Percentiles rank a stretch among this genome's conserved stretches.
Conservation (phyloP, 2,888 invertebrate species). For the Trichopoda pennipes region DNA sequence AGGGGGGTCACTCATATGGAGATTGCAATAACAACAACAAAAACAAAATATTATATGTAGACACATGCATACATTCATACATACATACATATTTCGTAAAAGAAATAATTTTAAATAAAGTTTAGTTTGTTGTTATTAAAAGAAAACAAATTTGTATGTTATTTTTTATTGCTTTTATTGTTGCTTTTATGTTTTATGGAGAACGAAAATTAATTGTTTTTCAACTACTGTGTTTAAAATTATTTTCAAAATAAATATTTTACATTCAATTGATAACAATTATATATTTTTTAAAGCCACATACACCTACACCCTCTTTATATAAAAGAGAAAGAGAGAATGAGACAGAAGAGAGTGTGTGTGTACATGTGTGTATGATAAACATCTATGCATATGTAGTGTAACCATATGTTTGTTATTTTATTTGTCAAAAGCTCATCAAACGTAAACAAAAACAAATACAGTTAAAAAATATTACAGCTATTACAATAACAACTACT, state of each 20-base stretch:
- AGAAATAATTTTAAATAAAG: conserved; percentile 23
- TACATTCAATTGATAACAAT: conserved; percentile 42
- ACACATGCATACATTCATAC: too few species aligned
- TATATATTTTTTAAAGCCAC: conserved; percentile 42
- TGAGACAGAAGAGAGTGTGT: too few species aligned
- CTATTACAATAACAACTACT: conserved; percentile 9
- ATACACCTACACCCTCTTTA: conserved; percentile 27
- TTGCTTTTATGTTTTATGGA: conserved; percentile 28
- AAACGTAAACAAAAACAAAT: too few species aligned
- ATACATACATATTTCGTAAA: background rate
- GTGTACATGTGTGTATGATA: background rate
- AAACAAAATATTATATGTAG: background rate
- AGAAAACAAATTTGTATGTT: conserved; percentile 22
- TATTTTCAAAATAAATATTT: background rate
- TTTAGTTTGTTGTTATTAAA: background rate
- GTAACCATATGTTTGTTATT: conserved; percentile 38
- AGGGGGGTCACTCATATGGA: conserved; percentile 71
- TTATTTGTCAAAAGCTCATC: conserved; percentile 58
- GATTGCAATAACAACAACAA: conserved; percentile 17
- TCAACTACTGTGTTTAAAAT: conserved; percentile 52
- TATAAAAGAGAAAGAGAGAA: too few species aligned
- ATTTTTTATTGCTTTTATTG: background rate
- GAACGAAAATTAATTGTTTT: conserved; percentile 60
- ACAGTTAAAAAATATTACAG: too few species aligned
- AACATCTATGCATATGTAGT: background rate